These are phyloP conservation scores for Orchestes rusci DNA, from an alignment of 2,888 invertebrate genomes.

Conservation along the genomic window DNA sequence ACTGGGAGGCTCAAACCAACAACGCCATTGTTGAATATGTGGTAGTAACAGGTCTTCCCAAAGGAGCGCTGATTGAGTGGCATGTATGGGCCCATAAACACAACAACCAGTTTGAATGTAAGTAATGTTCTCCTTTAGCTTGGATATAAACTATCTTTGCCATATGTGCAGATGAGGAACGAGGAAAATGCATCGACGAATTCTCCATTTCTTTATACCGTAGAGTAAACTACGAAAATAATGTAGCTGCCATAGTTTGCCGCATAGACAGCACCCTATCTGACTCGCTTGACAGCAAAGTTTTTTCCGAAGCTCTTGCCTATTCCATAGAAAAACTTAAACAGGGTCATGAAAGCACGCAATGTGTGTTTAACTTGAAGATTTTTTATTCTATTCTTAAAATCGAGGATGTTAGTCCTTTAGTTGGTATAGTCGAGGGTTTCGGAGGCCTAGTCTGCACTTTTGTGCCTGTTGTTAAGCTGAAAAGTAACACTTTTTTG, in stretches of 20 bases:
- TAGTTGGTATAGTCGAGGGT: conserved; percentile 11
- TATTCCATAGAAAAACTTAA: conserved; percentile 48
- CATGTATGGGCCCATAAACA: conserved; percentile 87
- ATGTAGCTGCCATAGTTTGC: conserved; percentile 78
- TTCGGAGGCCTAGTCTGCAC: conserved; percentile 59
- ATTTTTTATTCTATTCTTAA: conserved; percentile 64
- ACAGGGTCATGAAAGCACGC: conserved; percentile 45
- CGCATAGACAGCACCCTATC: conserved; percentile 49
- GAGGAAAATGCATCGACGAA: conserved; percentile 77
- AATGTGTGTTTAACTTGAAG: conserved; percentile 64
- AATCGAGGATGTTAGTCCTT: conserved; percentile 8
- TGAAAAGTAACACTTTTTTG: conserved; percentile 75
- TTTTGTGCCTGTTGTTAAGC: conserved; percentile 69
- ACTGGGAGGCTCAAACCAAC: conserved; percentile 76
- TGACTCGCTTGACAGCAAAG: conserved; percentile 38
- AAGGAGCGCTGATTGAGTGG: conserved; percentile 81
- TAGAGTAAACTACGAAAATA: conserved; percentile 85
- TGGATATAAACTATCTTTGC: too few species aligned
- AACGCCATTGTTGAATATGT: conserved; percentile 85
- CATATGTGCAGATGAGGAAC: conserved; percentile 78
- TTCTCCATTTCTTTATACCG: conserved; percentile 77
- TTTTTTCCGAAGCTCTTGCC: conserved; percentile 51
- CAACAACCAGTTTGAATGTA: conserved; percentile 82
- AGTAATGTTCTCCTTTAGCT: too few species aligned
- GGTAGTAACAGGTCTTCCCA: conserved; percentile 73